A percentile compares a stretch with the other conserved stretches of the same genome.
Conservation (phyloP, 2,113 vertebrate genomes). For the Verasper variegatus region DNA sequence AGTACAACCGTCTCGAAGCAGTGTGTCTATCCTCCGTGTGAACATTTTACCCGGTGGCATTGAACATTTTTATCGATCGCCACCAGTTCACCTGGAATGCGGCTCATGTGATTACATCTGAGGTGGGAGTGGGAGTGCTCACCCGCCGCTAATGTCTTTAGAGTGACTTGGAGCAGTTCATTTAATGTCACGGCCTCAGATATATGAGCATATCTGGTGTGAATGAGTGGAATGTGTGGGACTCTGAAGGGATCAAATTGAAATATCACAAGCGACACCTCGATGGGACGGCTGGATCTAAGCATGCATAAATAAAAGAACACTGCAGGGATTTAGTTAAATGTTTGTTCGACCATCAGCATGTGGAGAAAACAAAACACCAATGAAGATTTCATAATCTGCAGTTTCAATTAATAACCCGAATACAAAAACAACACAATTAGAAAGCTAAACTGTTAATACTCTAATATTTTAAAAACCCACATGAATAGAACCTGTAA, state of each 20-base stretch:
- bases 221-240: not conserved
- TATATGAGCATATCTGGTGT: not conserved
- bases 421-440: not conserved
- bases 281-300: not conserved
- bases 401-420: not conserved
- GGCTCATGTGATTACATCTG: conserved; percentile 26
- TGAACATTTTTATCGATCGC: conserved; percentile 25
- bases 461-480: too few species aligned
- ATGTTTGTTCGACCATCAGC: not conserved
- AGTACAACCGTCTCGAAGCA: not conserved
- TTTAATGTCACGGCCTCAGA: conserved; percentile 17
- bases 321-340: not conserved
- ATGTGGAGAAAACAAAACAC: not conserved
- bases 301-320: not conserved
- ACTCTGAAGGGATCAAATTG: conserved; percentile 4
- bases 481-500: not conserved
- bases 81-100: not conserved
- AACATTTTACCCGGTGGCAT: conserved; percentile 2
- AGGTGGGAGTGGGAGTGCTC: not conserved
- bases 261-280: not conserved
- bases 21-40: not conserved
- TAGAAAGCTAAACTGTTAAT: not conserved
- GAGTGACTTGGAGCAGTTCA: not conserved
- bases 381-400: not conserved
- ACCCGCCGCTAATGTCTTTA: not conserved